Percentiles rank a stretch among this genome's conserved stretches.
Conservation (phyloP, 1,140 invertebrate species). For the Zaprionus tsacasi region DNA sequence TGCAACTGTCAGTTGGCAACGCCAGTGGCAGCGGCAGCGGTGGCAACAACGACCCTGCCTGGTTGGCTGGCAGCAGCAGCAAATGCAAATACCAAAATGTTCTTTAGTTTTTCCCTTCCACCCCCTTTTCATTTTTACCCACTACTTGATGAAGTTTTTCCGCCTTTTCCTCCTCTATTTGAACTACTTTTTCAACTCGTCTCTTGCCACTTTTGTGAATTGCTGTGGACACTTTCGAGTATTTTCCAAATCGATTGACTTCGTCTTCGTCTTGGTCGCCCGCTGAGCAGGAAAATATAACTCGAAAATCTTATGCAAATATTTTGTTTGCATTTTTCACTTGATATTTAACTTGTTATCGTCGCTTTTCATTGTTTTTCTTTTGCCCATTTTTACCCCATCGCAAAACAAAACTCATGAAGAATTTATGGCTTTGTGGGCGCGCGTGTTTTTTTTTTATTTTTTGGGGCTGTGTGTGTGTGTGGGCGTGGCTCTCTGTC, state of each 20-base stretch:
- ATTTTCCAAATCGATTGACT: slow-evolving; percentile 60
- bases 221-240: slow-evolving; percentile 30
- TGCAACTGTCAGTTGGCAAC: slow-evolving; percentile 22
- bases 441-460: not conserved
- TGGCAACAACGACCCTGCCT: slow-evolving; percentile 31
- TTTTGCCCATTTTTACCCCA: slow-evolving; percentile 21
- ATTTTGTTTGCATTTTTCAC: slow-evolving; percentile 78
- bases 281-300: not conserved
- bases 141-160: slow-evolving; percentile 24
- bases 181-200: slow-evolving; percentile 9
- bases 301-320: slow-evolving; percentile 73
- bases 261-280: not conserved
- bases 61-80: slow-evolving; percentile 28
- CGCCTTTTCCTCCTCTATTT: not conserved
- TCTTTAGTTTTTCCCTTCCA: not conserved
- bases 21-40: too few relatives aligned
- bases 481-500: slow-evolving; percentile 46
- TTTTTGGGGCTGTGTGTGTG: slow-evolving; percentile 16
- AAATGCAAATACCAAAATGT: slow-evolving; percentile 71
- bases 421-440: slow-evolving; percentile 49
- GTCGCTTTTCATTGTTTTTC: slow-evolving; percentile 54
- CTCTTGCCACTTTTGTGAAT: slow-evolving; percentile 28
- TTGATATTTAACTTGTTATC: slow-evolving; percentile 77
- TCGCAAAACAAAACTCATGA: slow-evolving; percentile 19
- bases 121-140: slow-evolving; percentile 9